phyloP scores from a whole-genome alignment of 1,140 invertebrate genomes.

The Ceratosolen fusciceps region DNA sequence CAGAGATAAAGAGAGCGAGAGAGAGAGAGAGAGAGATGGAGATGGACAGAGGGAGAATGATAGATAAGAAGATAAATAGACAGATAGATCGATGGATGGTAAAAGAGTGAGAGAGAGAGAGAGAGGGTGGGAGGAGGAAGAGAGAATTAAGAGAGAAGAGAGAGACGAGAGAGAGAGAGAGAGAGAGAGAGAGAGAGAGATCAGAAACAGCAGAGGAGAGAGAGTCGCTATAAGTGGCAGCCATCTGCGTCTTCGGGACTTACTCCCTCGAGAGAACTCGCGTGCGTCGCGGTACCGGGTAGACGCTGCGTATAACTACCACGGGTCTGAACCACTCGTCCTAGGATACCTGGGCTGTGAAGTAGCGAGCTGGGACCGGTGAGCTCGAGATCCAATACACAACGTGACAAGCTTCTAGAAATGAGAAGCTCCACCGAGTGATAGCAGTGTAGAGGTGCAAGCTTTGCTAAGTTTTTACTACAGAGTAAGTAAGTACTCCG shows the following conservation, averaged over 20 bases:
- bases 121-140: too few relatives aligned
- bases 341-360: not conserved
- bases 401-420: not conserved
- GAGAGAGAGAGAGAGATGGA: constrained; percentile 46
- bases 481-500: constrained; percentile 44
- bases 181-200: constrained; percentile 8
- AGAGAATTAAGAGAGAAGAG: too few relatives aligned
- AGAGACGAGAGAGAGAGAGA: too few relatives aligned
- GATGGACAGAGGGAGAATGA: not conserved
- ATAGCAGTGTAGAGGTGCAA: not conserved
- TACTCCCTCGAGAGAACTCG: constrained; percentile 70
- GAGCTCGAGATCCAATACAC: not conserved
- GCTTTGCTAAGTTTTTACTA: not conserved
- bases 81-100: too few relatives aligned
- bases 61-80: too few relatives aligned
- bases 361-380: not conserved
- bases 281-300: constrained; percentile 48
- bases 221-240: constrained; percentile 72
- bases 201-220: not conserved
- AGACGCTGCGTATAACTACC: constrained; percentile 1
- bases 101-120: too few relatives aligned
- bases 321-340: not conserved
- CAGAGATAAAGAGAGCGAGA: not conserved
- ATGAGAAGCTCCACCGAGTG: constrained; percentile 33
- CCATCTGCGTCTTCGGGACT: constrained; percentile 70